Evolutionary conservation across 2,888 invertebrate species (phyloP).

Genomic region (Seira musarum): DNA sequence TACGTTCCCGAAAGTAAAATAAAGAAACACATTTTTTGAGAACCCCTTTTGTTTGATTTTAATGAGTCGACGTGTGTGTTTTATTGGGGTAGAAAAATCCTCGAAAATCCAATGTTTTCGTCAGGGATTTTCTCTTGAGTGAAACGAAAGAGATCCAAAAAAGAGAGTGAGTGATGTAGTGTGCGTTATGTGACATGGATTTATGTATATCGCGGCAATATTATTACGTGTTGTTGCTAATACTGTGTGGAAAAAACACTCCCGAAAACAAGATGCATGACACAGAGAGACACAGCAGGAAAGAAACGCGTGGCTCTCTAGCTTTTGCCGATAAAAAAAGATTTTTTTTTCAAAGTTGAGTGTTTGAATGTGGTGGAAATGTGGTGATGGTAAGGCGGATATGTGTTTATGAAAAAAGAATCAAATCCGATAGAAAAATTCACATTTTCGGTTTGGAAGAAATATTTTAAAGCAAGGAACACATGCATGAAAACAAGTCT

Average conservation of each 20-base stretch:
- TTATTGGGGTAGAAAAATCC: slow-evolving; percentile 41
- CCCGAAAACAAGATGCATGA: no score
- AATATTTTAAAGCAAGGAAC: not conserved
- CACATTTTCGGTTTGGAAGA: slow-evolving; percentile 15
- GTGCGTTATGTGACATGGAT: slow-evolving; percentile 50
- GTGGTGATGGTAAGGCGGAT: no score
- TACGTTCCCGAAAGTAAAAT: no score
- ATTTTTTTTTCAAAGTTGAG: no score
- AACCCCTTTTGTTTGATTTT: slow-evolving; percentile 68
- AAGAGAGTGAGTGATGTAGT: slow-evolving; percentile 28
- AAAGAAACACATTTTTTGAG: no score
- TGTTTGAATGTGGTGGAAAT: no score
- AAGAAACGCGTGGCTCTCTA: slow-evolving; percentile 5
- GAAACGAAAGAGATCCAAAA: slow-evolving; percentile 15
- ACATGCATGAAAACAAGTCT: slow-evolving; percentile 53
- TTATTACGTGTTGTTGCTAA: slow-evolving; percentile 53
- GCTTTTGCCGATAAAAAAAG: not conserved
- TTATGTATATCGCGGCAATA: slow-evolving; percentile 48
- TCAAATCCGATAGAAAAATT: slow-evolving; percentile 30
- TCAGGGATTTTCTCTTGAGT: slow-evolving; percentile 29
- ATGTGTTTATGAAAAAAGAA: slow-evolving; percentile 13
- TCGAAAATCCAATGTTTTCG: slow-evolving; percentile 52
- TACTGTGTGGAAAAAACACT: slow-evolving; percentile 38
- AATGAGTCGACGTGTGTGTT: slow-evolving; percentile 70
- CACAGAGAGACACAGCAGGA: slow-evolving; percentile 13